phyloP scores from a whole-genome alignment of 1,140 invertebrate species.

The Drosophila simulans region DNA sequence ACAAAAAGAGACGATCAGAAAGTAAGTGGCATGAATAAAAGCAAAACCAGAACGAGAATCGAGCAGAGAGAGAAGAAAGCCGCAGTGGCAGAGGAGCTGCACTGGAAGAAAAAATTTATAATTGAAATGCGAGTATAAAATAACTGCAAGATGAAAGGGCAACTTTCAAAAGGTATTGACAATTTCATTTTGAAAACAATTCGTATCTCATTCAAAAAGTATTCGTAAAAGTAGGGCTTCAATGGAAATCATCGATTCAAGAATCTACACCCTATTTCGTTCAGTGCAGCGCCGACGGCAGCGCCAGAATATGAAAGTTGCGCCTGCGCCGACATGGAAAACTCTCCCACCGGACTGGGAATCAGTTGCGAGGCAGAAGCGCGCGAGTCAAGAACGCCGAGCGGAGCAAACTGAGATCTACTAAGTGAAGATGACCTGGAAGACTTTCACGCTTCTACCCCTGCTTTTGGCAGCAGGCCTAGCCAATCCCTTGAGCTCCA shows the following conservation, averaged over 20 bases:
- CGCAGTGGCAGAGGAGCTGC: conserved; percentile 30
- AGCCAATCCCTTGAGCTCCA: conserved; percentile 7
- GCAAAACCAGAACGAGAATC: conserved; percentile 63
- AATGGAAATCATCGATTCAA: too few relatives aligned
- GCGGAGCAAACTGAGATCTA: conserved; percentile 10
- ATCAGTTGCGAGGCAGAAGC: conserved; percentile 77
- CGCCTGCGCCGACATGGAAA: conserved; percentile 68
- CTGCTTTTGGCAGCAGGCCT: conserved; percentile 27
- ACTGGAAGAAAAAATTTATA: neutral
- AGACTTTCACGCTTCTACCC: conserved; percentile 51
- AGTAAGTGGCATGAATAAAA: conserved; percentile 59
- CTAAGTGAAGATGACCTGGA: conserved; percentile 46
- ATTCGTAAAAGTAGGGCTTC: too few relatives aligned
- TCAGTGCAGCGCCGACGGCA: conserved; percentile 24
- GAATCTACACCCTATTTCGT: neutral
- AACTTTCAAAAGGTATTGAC: too few relatives aligned
- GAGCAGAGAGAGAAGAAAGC: conserved; percentile 63
- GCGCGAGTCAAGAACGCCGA: conserved; percentile 70
- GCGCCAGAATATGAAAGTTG: conserved; percentile 76
- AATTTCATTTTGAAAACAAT: too few relatives aligned
- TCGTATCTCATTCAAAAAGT: too few relatives aligned
- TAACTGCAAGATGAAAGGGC: neutral
- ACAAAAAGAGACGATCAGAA: conserved; percentile 45
- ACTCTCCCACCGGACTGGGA: conserved; percentile 32
- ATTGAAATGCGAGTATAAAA: too few relatives aligned